These are phyloP conservation scores for Agapostemon virescens DNA, from an alignment of 2,888 invertebrate genomes.

Conservation along the genomic window DNA sequence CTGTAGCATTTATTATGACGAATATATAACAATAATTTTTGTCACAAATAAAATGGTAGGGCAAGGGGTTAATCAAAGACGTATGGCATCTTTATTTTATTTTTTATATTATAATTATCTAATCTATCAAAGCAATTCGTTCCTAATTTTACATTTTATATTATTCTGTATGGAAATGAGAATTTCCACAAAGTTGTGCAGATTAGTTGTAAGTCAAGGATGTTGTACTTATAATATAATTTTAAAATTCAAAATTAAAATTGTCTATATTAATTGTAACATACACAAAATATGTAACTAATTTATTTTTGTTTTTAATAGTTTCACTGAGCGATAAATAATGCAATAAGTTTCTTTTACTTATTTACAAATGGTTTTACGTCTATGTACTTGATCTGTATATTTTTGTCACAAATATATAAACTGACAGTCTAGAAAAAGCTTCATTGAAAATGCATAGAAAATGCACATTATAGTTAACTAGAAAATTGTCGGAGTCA, in stretches of 20 bases:
- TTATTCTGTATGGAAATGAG: not conserved
- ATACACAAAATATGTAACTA: not conserved
- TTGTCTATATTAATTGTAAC: not conserved
- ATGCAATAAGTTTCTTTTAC: not conserved
- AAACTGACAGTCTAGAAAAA: no score
- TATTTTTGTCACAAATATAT: not conserved
- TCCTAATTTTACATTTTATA: not conserved
- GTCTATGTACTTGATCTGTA: not conserved
- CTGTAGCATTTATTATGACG: no score
- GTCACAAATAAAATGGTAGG: no score
- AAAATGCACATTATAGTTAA: no score
- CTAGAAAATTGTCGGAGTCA: no score
- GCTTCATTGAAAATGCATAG: no score
- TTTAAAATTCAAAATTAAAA: no score
- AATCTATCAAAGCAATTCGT: not conserved
- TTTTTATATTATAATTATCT: no score
- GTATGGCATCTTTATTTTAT: no score
- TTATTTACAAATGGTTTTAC: not conserved
- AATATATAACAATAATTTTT: no score
- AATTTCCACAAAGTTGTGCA: not conserved
- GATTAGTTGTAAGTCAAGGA: not conserved
- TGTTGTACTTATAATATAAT: not conserved
- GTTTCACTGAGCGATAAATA: not conserved
- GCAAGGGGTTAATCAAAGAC: no score
- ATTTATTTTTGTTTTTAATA: not conserved